Percentiles rank a stretch among this genome's conserved stretches.
Evolutionary conservation across 2,113 vertebrate genomes (phyloP).

Genomic region (Pteropus alecto): DNA sequence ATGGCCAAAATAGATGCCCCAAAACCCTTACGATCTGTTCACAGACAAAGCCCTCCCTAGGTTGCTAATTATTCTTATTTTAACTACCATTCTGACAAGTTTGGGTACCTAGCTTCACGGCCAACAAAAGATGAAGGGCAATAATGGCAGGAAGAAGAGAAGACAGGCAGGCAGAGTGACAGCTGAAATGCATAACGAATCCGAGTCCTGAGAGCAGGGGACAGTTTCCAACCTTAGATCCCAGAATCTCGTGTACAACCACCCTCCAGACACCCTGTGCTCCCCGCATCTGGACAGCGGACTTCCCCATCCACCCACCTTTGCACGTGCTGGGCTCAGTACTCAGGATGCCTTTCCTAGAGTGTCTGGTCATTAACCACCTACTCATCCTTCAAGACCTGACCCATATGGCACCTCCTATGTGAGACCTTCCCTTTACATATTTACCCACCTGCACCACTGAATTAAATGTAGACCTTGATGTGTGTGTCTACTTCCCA

Average conservation of each 20-base stretch:
- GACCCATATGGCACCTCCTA: not conserved
- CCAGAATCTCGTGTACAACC: rapidly evolving
- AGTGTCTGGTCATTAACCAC: not conserved
- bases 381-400: not conserved
- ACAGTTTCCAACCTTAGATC: not conserved
- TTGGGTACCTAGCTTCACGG: not conserved
- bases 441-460: not conserved
- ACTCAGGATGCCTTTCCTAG: not conserved
- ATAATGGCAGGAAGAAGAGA: not conserved
- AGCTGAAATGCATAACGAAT: not conserved
- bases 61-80: not conserved
- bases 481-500: not conserved
- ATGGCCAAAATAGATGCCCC: not conserved
- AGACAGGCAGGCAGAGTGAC: not conserved
- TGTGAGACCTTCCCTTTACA: not conserved
- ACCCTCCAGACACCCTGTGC: not conserved
- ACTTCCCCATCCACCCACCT: not conserved
- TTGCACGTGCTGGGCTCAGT: not conserved
- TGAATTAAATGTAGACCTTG: not conserved
- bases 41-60: not conserved
- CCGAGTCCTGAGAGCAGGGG: not conserved
- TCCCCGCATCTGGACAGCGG: rapidly evolving
- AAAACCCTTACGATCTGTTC: not conserved
- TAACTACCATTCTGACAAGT: not conserved
- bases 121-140: not conserved